Conservation (phyloP, 2,888 invertebrate species). For the Girardia tigrina region DNA sequence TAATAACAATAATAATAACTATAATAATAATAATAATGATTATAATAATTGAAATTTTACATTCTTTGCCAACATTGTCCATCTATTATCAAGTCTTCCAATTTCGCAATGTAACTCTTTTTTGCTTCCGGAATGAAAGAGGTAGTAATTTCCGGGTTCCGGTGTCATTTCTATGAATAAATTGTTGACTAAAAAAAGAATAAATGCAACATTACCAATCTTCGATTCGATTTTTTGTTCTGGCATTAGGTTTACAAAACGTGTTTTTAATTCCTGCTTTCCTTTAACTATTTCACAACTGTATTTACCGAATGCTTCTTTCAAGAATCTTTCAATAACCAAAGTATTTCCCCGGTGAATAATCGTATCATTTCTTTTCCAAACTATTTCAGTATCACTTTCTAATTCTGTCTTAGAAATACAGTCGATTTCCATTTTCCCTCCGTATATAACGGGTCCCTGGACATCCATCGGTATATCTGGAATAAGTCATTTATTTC, state of each 20-base stretch:
- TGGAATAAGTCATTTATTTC: background rate
- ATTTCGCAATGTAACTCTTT: conserved; percentile 7
- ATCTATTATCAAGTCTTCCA: background rate
- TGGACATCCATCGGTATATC: background rate
- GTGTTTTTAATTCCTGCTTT: background rate
- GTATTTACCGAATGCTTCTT: background rate
- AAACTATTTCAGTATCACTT: background rate
- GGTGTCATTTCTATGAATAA: background rate
- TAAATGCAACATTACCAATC: background rate
- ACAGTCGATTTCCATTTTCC: background rate
- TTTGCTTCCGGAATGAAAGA: background rate
- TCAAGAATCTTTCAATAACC: background rate
- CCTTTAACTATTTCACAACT: background rate
- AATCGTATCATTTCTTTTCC: background rate
- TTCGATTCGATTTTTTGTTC: background rate
- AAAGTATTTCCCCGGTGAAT: background rate
- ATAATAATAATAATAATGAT: background rate
- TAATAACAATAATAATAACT: background rate
- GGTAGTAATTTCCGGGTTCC: background rate
- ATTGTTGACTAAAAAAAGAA: background rate
- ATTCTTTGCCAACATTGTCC: background rate
- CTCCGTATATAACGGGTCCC: background rate
- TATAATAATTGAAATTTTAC: background rate
- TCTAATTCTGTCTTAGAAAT: background rate
- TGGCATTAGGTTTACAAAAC: background rate